Evolutionary conservation across 1,140 invertebrate genomes (phyloP).

Genomic region (Ceratina australensis): DNA sequence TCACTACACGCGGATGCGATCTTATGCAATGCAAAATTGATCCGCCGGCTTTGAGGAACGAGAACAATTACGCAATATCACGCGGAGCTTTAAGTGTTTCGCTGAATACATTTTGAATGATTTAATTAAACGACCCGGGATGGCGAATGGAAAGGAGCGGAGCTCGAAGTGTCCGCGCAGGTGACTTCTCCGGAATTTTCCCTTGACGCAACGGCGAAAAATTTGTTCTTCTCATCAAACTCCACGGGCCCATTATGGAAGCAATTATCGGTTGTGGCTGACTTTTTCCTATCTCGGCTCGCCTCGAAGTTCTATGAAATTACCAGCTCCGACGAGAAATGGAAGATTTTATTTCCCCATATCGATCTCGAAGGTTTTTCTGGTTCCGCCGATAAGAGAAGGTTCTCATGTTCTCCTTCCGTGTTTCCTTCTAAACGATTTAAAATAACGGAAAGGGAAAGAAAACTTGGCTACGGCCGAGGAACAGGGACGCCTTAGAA

Average conservation of each 20-base stretch:
- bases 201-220: background rate
- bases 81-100: no score
- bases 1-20: background rate
- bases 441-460: background rate
- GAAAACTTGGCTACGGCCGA: background rate
- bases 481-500: background rate
- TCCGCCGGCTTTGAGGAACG: no score
- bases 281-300: conserved; percentile 33
- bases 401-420: background rate
- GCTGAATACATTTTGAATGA: no score
- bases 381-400: background rate
- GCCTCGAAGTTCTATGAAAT: conserved; percentile 39
- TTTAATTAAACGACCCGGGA: background rate
- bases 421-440: background rate
- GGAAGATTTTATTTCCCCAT: conserved; percentile 38
- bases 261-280: conserved; percentile 42
- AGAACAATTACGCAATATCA: no score
- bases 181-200: conserved; percentile 14
- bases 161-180: background rate
- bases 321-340: conserved; percentile 27
- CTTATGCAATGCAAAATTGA: background rate
- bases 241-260: conserved; percentile 24
- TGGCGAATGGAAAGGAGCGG: background rate
- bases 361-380: conserved; percentile 15
- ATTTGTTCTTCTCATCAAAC: conserved; percentile 23